phyloP scores from a whole-genome alignment of 1,140 invertebrate genomes.

The Hylaeus volcanicus region DNA sequence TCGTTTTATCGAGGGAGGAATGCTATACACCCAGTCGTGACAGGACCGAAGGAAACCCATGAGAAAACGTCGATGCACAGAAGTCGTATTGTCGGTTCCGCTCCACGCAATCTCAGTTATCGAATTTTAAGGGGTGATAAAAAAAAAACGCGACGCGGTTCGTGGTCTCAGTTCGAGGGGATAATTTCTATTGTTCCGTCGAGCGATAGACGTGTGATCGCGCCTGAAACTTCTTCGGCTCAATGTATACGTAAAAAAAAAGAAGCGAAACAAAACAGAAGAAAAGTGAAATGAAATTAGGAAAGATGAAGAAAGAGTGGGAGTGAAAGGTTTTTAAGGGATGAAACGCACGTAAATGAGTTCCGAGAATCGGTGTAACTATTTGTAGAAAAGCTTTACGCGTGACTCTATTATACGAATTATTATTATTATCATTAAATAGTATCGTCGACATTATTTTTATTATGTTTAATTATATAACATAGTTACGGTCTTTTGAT shows the following conservation, averaged over 20 bases:
- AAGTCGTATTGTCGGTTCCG: slow-evolving; percentile 55
- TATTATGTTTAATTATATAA: slow-evolving; percentile 43
- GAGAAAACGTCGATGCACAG: slow-evolving; percentile 1
- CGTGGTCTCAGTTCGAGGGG: slow-evolving; percentile 17
- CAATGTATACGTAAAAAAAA: slow-evolving; percentile 73
- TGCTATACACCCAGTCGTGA: neutral
- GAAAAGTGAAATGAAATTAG: neutral
- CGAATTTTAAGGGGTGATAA: slow-evolving; percentile 17
- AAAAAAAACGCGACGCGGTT: slow-evolving; percentile 38
- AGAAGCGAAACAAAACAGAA: slow-evolving; percentile 37
- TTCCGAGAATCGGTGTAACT: slow-evolving; percentile 70
- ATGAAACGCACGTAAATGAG: slow-evolving; percentile 45
- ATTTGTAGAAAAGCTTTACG: slow-evolving; percentile 78
- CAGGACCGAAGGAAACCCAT: neutral
- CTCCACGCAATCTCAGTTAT: slow-evolving; percentile 55
- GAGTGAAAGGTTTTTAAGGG: slow-evolving; percentile 40
- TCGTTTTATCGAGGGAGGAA: too few species aligned
- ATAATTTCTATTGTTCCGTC: slow-evolving; percentile 56
- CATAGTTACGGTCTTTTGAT: slow-evolving; percentile 73
- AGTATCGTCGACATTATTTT: slow-evolving; percentile 49
- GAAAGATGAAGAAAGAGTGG: slow-evolving; percentile 18
- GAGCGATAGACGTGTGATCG: slow-evolving; percentile 73
- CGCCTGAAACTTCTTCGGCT: slow-evolving; percentile 69
- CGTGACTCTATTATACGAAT: slow-evolving; percentile 63
- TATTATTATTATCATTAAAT: slow-evolving; percentile 51